Evolutionary conservation across 2,113 vertebrate species (phyloP), one percentile per base, ranked within the genome.

Genomic region (Beaufortia kweichowensis): DNA sequence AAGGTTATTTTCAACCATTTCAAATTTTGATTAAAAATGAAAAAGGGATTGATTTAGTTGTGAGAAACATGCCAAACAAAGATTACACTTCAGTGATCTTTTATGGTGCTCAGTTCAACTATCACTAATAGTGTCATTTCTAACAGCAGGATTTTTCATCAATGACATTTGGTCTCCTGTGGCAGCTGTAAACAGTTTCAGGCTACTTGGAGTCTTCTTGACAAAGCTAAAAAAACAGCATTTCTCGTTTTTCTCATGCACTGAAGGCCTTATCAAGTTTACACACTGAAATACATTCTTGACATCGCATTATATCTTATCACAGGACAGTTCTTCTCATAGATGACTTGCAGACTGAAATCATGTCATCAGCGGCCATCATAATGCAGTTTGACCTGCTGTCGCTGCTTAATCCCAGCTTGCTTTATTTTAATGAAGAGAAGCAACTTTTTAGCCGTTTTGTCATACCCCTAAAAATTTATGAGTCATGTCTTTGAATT

Each of bases 121-220:
- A 76, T 68, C 39, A 59, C 53, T 77, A 60, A 60, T 21, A 17
- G 50, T 29, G 26, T 48, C 12, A 50, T 48, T 68, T 23, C 53
- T 50, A 15, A 43, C 41, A 41, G 64, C 24, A 31, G 35, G 17
- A 67, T 41, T 48, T 48, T 57, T 4, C 55, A 33, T 19, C 53
- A 60, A 59, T 67, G 35, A 55, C 53, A 77, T 33, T 60, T 68
- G 55, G n/a, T 24, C 24, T 77, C 24, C 39, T 59, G 7, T 48
- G 67, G 75, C 19, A 77, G 60, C 60, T 64, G 46, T 50, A 19
- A 53, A 60, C 64, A 26, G 53, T 57, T 24, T 57, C 21, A 59
- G 64, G 63, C 35, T 59, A 29, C 53, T 64, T 39, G 46, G 26
- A 31, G 43, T n/a, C 59, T 53, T 48, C 29, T 21, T 70, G 50